Percentiles rank a stretch among this genome's conserved stretches.
These are phyloP conservation scores for Dendrocincla fuliginosa DNA, from an alignment of 2,797 vertebrate genomes.

Conservation along the genomic window DNA sequence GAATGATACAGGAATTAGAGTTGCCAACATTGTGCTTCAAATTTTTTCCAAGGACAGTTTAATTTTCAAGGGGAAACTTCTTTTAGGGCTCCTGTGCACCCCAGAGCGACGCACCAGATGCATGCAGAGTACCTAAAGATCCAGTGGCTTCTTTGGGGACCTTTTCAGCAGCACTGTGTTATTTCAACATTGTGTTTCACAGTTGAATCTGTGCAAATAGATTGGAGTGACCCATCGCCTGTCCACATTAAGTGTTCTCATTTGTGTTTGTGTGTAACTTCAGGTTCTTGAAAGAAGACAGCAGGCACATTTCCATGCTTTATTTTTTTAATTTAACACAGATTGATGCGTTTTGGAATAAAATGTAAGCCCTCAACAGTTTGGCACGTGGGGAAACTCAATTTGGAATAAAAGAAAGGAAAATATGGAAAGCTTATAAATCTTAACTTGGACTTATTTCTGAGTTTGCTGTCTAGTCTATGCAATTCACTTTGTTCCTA, in stretches of 20 bases:
- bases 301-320: constrained; percentile 63
- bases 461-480: constrained; percentile 36
- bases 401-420: constrained; percentile 66
- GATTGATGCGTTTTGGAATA: constrained; percentile 67
- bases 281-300: constrained; percentile 32
- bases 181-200: background rate
- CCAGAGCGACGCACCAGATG: background rate
- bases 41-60: background rate
- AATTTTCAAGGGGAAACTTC: background rate
- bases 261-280: background rate
- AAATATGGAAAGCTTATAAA: constrained; percentile 73
- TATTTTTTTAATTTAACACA: constrained; percentile 67
- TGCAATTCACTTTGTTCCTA: constrained; percentile 73
- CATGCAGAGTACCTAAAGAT: background rate
- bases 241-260: background rate
- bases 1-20: background rate
- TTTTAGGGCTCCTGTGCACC: background rate
- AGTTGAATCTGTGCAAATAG: background rate
- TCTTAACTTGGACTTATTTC: constrained; percentile 64
- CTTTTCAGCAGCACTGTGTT: background rate
- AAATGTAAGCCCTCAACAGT: constrained; percentile 70
- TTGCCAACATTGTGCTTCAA: fast-evolving
- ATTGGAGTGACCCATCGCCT: background rate
- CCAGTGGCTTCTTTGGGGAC: background rate
- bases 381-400: constrained; percentile 51